A percentile compares a stretch with the other conserved stretches of the same genome.
phyloP scores from a whole-genome alignment of 2,113 vertebrate species.

The Gadus chalcogrammus region DNA sequence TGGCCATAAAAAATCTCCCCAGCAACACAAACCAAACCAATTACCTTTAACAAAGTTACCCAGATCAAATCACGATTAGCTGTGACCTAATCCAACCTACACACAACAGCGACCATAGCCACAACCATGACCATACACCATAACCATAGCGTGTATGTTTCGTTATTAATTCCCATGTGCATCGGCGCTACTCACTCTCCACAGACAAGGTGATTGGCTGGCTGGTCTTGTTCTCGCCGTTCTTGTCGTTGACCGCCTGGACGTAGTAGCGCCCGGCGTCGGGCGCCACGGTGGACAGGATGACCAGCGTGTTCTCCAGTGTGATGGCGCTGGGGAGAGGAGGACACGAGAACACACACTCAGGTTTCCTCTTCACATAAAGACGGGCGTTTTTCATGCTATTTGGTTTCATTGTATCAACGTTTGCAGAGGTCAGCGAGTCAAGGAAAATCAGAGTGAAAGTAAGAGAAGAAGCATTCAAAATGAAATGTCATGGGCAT shows the following conservation, averaged over 20 bases:
- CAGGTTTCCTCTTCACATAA: neutral
- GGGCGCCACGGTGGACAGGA: constrained; percentile 92
- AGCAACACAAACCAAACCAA: too few relatives aligned
- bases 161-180: too few relatives aligned
- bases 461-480: neutral
- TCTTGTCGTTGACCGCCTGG: constrained; percentile 97
- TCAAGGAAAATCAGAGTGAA: neutral
- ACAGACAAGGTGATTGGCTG: constrained; percentile 90
- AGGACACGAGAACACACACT: neutral
- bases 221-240: constrained; percentile 97
- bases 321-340: constrained; percentile 84
- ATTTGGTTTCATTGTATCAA: too few relatives aligned
- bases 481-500: neutral
- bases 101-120: too few relatives aligned
- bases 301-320: constrained; percentile 94
- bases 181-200: constrained; percentile 81
- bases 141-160: too few relatives aligned
- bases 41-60: too few relatives aligned
- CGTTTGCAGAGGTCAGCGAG: too few relatives aligned
- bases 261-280: constrained; percentile 94
- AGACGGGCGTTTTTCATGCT: too few relatives aligned
- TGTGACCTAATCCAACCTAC: too few relatives aligned
- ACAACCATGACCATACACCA: too few relatives aligned
- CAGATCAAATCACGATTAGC: too few relatives aligned
- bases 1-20: too few relatives aligned